Evolutionary conservation across 2,888 invertebrate genomes (phyloP), one percentile per base, ranked within the genome.

Genomic region (Microctonus aethiopoides): DNA sequence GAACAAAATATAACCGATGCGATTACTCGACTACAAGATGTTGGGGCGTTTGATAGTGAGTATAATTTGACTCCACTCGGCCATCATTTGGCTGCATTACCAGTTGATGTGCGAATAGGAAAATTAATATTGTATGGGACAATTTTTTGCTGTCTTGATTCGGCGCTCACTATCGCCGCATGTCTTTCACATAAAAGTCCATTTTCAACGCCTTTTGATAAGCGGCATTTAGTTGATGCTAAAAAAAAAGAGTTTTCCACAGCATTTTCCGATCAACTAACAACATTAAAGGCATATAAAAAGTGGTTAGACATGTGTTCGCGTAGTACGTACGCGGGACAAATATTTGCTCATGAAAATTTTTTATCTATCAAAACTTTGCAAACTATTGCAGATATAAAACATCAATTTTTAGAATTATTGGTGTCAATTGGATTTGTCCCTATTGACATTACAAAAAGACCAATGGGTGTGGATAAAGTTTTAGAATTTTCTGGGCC

Each of bases 71-170:
- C 97, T 0, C 92, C 96, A 0, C 87, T 97, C 6, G 97, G 97
- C 0, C 92, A 93, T 75, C 96, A 97, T 86, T 88, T 98, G 64
- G 93, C 96, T 0, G 92, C 94, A 0, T 86, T 98, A 68, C 98
- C 98, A 0, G 94, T 98, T 0, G 97, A 98, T 82, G 94, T 94
- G 2, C 89, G 95, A 77, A 93, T 97, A 77, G 97, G 96, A n/a
- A 96, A 98, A 83, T 89, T 98, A 75, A 94, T 98, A 89, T 86
- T 98, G 7, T 95, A 95, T 79, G 96, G 97, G 0, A 94, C 97
- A 11, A 95, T 98, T 72, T 94, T 98, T 84, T 93, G 94, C 77
- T 98, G 98, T 83, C 90, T 98, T 36, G 96, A 97, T 87, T 95
- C 97, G 0, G 93, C 97, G 0, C 88, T 98, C 1, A 97, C 97